phyloP scores from a whole-genome alignment of 2,888 invertebrate genomes.

The Netelia fuscicornis region DNA sequence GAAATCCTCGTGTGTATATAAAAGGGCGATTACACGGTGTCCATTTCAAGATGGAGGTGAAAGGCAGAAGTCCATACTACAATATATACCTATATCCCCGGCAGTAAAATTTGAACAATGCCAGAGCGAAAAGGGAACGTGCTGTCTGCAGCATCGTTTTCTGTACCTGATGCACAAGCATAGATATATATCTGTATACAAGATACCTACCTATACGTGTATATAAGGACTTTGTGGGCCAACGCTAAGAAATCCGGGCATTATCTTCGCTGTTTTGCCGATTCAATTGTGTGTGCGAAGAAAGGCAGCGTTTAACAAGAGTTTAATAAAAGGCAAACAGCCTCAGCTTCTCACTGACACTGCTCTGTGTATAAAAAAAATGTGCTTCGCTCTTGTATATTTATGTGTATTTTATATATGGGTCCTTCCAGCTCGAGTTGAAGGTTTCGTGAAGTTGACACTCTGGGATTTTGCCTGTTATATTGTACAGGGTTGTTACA shows the following conservation, averaged over 20 bases:
- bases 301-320: constrained; percentile 84
- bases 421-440: not conserved
- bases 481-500: too few species aligned
- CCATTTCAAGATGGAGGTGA: constrained; percentile 79
- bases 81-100: constrained; percentile 19
- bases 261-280: constrained; percentile 84
- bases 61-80: constrained; percentile 54
- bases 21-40: constrained; percentile 83
- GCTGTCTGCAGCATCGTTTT: constrained; percentile 58
- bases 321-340: constrained; percentile 85
- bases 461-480: too few species aligned
- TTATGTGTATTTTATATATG: not conserved
- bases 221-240: constrained; percentile 57
- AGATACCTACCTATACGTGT: constrained; percentile 47
- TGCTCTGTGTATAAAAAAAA: constrained; percentile 22
- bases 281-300: constrained; percentile 84
- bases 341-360: constrained; percentile 63
- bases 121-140: constrained; percentile 60
- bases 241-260: constrained; percentile 74
- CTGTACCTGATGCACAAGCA: constrained; percentile 12
- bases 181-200: constrained; percentile 18
- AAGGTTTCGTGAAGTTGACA: too few species aligned
- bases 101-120: constrained; percentile 46
- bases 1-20: constrained; percentile 66
- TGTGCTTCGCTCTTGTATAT: not conserved